Conservation (phyloP, 1,140 invertebrate species). For the Sarcophaga bullata region DNA sequence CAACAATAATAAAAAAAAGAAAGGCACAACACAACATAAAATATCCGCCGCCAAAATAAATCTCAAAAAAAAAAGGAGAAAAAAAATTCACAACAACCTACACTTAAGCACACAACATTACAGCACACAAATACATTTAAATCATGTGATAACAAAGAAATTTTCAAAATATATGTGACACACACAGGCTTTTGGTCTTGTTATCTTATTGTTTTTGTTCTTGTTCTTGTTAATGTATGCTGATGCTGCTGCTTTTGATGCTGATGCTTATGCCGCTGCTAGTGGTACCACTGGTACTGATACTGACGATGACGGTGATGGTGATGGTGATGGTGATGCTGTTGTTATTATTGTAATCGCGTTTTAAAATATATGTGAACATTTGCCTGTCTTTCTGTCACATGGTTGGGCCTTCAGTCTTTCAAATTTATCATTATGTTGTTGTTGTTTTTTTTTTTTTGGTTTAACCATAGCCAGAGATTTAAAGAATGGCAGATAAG, state of each 20-base stretch:
- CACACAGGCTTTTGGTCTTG: no score
- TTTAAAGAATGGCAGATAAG: neutral
- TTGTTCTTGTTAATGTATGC: no score
- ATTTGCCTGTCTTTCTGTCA: neutral
- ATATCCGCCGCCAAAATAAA: no score
- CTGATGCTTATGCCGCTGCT: no score
- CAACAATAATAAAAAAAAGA: no score
- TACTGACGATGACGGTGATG: no score
- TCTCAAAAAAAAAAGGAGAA: neutral
- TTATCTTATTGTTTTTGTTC: no score
- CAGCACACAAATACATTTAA: neutral
- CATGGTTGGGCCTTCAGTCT: neutral
- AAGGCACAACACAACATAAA: no score
- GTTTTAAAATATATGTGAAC: neutral
- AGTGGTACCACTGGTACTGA: no score
- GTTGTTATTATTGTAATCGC: neutral
- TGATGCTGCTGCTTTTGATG: no score
- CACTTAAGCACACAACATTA: neutral
- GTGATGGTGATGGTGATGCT: no score
- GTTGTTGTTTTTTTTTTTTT: neutral
- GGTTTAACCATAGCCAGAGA: neutral
- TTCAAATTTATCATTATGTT: neutral
- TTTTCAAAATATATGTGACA: neutral
- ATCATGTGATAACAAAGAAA: conserved; percentile 9
- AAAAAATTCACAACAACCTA: neutral